A percentile compares a stretch with the other conserved stretches of the same genome.
Evolutionary conservation across 1,140 invertebrate species (phyloP).

Genomic region (Caenorhabditis inopinata): DNA sequence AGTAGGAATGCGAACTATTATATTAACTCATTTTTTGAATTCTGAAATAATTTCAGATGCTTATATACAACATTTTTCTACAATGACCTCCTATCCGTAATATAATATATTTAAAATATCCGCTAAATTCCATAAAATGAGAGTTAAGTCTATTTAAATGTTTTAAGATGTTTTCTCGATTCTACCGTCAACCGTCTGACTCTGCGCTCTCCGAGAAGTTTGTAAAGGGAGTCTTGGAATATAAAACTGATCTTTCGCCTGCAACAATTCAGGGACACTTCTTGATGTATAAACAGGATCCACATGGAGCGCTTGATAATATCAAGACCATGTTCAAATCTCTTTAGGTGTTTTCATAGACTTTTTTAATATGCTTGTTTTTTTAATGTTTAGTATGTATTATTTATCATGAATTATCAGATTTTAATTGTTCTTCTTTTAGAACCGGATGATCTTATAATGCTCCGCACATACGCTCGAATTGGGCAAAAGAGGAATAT

Average conservation of each 20-base stretch:
- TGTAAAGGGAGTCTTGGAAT: conserved; percentile 4
- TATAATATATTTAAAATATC: too few species aligned
- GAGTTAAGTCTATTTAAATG: too few species aligned
- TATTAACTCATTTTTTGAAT: too few species aligned
- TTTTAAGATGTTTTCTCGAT: conserved; percentile 60
- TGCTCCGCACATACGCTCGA: background rate
- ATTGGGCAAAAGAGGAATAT: background rate
- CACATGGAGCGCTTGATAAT: conserved; percentile 50
- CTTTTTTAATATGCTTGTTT: too few species aligned
- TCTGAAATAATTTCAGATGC: too few species aligned
- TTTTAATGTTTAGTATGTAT: background rate
- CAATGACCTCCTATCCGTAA: too few species aligned
- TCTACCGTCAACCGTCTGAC: conserved; percentile 54
- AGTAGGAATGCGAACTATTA: too few species aligned
- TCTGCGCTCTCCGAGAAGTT: conserved; percentile 44
- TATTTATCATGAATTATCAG: background rate
- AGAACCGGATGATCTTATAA: background rate
- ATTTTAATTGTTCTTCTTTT: background rate
- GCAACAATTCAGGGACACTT: conserved; percentile 63
- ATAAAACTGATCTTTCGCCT: conserved; percentile 50
- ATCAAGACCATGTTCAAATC: conserved; percentile 31
- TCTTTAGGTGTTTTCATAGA: background rate
- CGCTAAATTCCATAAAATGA: too few species aligned
- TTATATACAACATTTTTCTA: too few species aligned
- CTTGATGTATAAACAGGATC: conserved; percentile 56